Conservation (phyloP, 2,797 vertebrate species). For the Gymnocypris eckloni region DNA sequence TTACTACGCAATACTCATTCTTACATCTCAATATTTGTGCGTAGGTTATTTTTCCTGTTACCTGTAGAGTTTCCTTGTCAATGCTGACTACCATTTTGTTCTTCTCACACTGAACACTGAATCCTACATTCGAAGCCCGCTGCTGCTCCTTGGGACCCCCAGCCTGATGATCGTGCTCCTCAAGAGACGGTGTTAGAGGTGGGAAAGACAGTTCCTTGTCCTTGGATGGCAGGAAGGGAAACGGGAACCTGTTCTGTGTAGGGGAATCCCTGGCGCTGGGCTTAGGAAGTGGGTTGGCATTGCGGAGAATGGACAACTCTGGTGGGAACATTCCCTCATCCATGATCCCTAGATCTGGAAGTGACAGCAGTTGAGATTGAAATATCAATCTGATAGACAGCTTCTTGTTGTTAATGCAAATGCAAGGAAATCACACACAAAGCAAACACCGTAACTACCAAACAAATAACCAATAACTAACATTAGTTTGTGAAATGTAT, state of each 20-base stretch:
- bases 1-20: neutral
- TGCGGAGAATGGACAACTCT: constrained; percentile 81
- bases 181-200: constrained; percentile 32
- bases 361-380: constrained; percentile 23
- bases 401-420: neutral
- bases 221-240: constrained; percentile 71
- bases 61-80: constrained; percentile 89
- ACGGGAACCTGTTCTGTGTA: constrained; percentile 71
- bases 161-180: constrained; percentile 62
- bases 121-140: constrained; percentile 74
- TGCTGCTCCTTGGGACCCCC: constrained; percentile 82
- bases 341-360: constrained; percentile 71
- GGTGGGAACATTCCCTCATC: constrained; percentile 78
- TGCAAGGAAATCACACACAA: neutral
- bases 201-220: constrained; percentile 61
- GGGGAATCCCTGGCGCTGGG: constrained; percentile 65
- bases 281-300: constrained; percentile 68
- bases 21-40: neutral
- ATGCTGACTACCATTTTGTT: constrained; percentile 88
- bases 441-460: neutral
- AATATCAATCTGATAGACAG: neutral
- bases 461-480: neutral
- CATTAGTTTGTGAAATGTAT: neutral
- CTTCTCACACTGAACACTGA: constrained; percentile 87
- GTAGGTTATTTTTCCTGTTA: constrained; percentile 66